Conservation (phyloP, 1,140 invertebrate genomes). For the Heliconius eleuchia region DNA sequence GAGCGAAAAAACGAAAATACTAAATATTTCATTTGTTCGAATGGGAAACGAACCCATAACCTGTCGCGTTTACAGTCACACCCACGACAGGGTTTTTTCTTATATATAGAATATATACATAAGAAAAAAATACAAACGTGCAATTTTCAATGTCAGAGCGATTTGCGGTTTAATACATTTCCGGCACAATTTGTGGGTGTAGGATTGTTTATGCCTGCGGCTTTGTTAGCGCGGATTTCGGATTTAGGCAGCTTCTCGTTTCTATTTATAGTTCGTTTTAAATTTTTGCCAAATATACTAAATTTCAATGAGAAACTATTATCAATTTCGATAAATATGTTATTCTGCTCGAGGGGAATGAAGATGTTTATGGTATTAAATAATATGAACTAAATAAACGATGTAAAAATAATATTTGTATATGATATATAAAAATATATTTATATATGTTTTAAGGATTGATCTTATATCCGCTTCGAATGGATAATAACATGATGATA, state of each 20-base stretch:
- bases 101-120: background rate
- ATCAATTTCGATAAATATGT: background rate
- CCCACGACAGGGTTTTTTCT: background rate
- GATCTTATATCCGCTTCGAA: too few relatives aligned
- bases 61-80: too few relatives aligned
- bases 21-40: too few relatives aligned
- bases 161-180: constrained; percentile 32
- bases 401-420: too few relatives aligned
- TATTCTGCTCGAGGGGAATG: background rate
- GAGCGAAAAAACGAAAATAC: too few relatives aligned
- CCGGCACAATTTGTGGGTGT: constrained; percentile 23
- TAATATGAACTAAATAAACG: background rate
- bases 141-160: constrained; percentile 12
- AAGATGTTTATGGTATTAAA: background rate
- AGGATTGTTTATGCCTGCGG: constrained; percentile 26
- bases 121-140: background rate
- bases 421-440: too few relatives aligned
- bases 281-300: background rate
- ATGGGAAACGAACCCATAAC: too few relatives aligned
- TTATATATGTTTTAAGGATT: too few relatives aligned
- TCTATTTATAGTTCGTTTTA: background rate
- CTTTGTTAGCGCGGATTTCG: constrained; percentile 21
- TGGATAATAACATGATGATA: too few relatives aligned
- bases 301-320: background rate
- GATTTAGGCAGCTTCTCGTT: constrained; percentile 17